Evolutionary conservation across 2,888 invertebrate genomes (phyloP).

Genomic region (Nesidiocoris tenuis): DNA sequence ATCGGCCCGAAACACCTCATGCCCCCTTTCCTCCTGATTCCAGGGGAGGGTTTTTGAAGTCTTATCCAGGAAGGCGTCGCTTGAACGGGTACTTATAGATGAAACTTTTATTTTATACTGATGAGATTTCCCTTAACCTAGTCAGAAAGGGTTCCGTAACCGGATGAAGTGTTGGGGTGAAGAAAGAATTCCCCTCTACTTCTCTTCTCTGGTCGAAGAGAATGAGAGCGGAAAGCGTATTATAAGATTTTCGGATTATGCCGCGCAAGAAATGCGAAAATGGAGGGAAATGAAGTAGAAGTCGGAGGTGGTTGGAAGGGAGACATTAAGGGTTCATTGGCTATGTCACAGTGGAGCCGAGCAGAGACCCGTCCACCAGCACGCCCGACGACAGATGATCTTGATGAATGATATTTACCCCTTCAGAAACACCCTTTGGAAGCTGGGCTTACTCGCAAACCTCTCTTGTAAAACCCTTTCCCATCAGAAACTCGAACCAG

Average conservation of each 20-base stretch:
- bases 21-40: neutral
- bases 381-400: slow-evolving; percentile 20
- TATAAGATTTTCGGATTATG: slow-evolving; percentile 31
- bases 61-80: neutral
- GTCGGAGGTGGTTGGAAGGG: slow-evolving; percentile 12
- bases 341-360: slow-evolving; percentile 4
- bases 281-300: neutral
- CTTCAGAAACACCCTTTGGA: slow-evolving; percentile 21
- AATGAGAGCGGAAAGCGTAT: slow-evolving; percentile 4
- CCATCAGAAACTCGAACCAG: neutral
- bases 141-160: neutral
- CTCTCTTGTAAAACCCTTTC: neutral
- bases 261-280: neutral
- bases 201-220: neutral
- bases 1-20: too few species aligned
- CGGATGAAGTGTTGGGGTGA: neutral
- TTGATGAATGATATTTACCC: slow-evolving; percentile 36
- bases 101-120: neutral
- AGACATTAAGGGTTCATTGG: slow-evolving; percentile 35
- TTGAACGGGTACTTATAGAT: neutral
- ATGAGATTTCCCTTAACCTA: neutral
- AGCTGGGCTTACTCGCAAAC: neutral
- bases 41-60: neutral
- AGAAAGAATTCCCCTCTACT: neutral
- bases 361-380: neutral